Percentiles rank a stretch among this genome's conserved stretches.
Conservation (phyloP, 2,888 invertebrate genomes). For the Lypha dubia region DNA sequence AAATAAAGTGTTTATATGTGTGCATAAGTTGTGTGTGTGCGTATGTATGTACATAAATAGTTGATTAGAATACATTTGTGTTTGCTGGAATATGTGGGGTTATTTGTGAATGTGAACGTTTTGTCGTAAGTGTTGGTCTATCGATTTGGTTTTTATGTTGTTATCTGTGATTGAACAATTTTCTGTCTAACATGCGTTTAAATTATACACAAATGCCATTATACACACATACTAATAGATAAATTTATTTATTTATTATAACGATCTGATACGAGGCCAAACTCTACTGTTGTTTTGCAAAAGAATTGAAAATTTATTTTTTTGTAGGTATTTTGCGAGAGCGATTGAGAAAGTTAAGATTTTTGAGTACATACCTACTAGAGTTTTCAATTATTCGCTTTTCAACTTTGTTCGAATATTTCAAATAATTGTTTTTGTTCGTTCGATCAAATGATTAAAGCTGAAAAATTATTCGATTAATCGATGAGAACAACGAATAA, state of each 20-base stretch:
- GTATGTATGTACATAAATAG: not conserved
- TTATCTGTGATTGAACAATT: conserved; percentile 72
- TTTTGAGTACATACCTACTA: too few relatives aligned
- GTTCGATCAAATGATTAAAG: too few relatives aligned
- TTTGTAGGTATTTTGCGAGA: too few relatives aligned
- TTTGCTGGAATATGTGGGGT: not conserved
- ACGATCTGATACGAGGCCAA: conserved; percentile 6
- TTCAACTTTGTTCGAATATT: not conserved
- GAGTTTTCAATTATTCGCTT: too few relatives aligned
- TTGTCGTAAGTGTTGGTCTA: conserved; percentile 39
- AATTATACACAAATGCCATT: conserved; percentile 50
- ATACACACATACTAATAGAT: conserved; percentile 34
- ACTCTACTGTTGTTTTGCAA: not conserved
- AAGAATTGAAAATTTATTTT: not conserved
- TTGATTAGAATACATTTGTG: not conserved
- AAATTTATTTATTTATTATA: conserved; percentile 8
- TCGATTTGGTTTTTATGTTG: conserved; percentile 66
- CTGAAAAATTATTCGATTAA: too few relatives aligned
- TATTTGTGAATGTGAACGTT: conserved; percentile 39
- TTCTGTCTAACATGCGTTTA: conserved; percentile 69
- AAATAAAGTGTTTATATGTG: conserved; percentile 23
- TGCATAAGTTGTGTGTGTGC: not conserved
- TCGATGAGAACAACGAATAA: too few relatives aligned
- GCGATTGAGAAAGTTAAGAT: too few relatives aligned
- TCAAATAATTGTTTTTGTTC: too few relatives aligned